Conservation (phyloP, 2,113 vertebrate species). For the Phalacrocorax aristotelis region DNA sequence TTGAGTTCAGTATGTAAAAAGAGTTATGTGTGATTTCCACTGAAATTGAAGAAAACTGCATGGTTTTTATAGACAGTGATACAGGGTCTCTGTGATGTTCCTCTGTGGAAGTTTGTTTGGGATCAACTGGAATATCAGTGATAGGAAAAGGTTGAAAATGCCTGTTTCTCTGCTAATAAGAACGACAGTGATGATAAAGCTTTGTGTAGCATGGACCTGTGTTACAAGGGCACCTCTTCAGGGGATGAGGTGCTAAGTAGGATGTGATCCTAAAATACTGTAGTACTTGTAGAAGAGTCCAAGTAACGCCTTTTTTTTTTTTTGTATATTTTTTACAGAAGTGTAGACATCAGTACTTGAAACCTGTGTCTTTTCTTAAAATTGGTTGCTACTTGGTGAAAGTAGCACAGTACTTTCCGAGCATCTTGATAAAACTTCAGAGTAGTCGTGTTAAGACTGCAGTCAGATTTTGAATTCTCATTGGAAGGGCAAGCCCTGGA, state of each 20-base stretch:
- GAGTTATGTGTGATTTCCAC: not conserved
- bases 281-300: not conserved
- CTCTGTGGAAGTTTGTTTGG: not conserved
- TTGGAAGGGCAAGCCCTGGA: not conserved
- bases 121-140: not conserved
- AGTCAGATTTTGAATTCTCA: not conserved
- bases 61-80: not conserved
- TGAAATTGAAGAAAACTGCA: not conserved
- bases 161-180: accelerated
- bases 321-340: not conserved
- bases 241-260: not conserved
- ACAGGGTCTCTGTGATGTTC: not conserved
- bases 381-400: not conserved
- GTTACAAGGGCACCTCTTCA: not conserved
- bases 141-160: not conserved
- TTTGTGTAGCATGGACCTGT: accelerated
- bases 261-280: not conserved
- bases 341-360: not conserved
- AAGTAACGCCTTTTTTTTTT: not conserved
- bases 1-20: not conserved
- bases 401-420: not conserved
- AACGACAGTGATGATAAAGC: not conserved
- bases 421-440: not conserved
- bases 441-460: not conserved
- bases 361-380: not conserved